Evolutionary conservation across 2,888 invertebrate species (phyloP).

Genomic region (Spialia ferax): DNA sequence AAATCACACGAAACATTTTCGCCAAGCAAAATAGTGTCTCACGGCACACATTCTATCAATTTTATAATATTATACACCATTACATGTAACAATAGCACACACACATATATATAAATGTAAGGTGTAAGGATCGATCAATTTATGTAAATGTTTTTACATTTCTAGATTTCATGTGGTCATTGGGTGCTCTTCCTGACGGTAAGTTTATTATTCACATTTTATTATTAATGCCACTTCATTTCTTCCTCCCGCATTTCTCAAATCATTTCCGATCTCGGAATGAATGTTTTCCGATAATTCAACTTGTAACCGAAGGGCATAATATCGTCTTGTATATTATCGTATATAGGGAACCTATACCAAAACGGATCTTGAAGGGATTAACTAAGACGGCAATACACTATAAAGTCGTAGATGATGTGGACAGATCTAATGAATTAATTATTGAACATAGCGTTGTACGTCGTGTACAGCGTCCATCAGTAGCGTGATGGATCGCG

Average conservation of each 20-base stretch:
- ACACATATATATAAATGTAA: conserved; percentile 70
- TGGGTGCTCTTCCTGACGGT: conserved; percentile 99
- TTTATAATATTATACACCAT: conserved; percentile 55
- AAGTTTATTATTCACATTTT: conserved; percentile 86
- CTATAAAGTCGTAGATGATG: conserved; percentile 61
- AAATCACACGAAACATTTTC: conserved; percentile 64
- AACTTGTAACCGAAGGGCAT: conserved; percentile 34
- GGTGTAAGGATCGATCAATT: conserved; percentile 83
- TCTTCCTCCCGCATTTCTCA: conserved; percentile 63
- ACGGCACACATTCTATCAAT: conserved; percentile 65
- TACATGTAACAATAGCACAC: conserved; percentile 53
- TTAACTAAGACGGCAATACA: conserved; percentile 65
- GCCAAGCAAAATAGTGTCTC: conserved; percentile 87
- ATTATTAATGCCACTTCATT: conserved; percentile 70
- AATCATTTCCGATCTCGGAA: conserved; percentile 52
- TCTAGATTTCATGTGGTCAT: conserved; percentile 99
- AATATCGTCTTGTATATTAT: conserved; percentile 59
- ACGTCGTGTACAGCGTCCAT: conserved; percentile 62
- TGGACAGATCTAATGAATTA: conserved; percentile 66
- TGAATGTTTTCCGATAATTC: conserved; percentile 40
- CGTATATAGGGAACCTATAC: too few relatives aligned
- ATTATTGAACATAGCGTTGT: conserved; percentile 46
- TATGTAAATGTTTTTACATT: conserved; percentile 88
- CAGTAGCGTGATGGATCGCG: conserved; percentile 77
- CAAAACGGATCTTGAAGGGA: conserved; percentile 63